phyloP scores from a whole-genome alignment of 2,888 invertebrate genomes.

The Heteromyza rotundicornis region DNA sequence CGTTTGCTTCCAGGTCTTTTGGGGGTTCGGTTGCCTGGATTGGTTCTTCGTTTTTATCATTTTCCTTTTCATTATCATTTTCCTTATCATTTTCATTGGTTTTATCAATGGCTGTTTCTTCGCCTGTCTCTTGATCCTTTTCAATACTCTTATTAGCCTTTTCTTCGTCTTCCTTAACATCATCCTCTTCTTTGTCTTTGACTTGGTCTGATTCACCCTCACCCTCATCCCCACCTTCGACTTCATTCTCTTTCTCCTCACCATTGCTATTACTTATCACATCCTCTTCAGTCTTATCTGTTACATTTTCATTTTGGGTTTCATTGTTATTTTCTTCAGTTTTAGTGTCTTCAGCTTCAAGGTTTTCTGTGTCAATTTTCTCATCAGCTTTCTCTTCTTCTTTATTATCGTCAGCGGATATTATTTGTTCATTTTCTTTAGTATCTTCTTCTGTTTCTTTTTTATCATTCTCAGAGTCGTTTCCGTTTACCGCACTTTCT shows the following conservation, averaged over 20 bases:
- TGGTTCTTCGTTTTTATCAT: constrained; percentile 14
- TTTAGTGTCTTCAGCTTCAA: constrained; percentile 21
- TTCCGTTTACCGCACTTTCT: constrained; percentile 22
- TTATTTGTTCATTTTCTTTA: no score
- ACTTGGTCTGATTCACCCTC: constrained; percentile 30
- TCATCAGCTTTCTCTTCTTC: constrained; percentile 23
- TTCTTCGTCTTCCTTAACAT: not conserved
- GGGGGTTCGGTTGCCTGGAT: constrained; percentile 22
- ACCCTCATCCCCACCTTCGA: constrained; percentile 20
- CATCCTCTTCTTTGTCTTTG: constrained; percentile 22
- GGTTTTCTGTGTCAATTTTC: not conserved
- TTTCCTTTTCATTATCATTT: constrained; percentile 14
- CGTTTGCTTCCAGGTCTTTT: constrained; percentile 27
- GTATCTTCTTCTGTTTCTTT: constrained; percentile 19
- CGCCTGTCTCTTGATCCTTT: not conserved
- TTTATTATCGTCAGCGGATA: constrained; percentile 10
- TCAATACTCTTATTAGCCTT: constrained; percentile 22
- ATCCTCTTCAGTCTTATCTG: constrained; percentile 39
- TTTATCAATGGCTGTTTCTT: constrained; percentile 4
- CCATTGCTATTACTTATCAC: constrained; percentile 7
- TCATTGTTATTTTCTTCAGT: no score
- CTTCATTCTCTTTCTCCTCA: constrained; percentile 31
- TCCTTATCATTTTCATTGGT: not conserved
- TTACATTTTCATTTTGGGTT: constrained; percentile 13
- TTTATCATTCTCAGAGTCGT: constrained; percentile 22